Evolutionary conservation across 2,113 vertebrate genomes (phyloP).

Genomic region (human (Homo sapiens)): GRCh38 chr2:59213001-59213500

Average conservation of each 20-base stretch:
- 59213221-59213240: slow-evolving; percentile 62
- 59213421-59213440: slow-evolving; percentile 68
- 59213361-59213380: neutral
- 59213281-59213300: slow-evolving; percentile 42
- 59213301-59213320: slow-evolving; percentile 66
- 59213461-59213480: slow-evolving; percentile 43
- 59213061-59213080: neutral
- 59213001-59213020: neutral
- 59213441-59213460: slow-evolving; percentile 28
- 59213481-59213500: neutral
- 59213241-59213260: slow-evolving; percentile 64
- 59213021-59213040: neutral
- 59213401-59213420: slow-evolving; percentile 61
- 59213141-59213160: neutral
- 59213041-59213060: neutral
- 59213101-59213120: slow-evolving; percentile 1
- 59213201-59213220: slow-evolving; percentile 28
- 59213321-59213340: slow-evolving; percentile 70
- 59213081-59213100: neutral
- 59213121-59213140: neutral
- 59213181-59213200: slow-evolving; percentile 69
- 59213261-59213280: slow-evolving; percentile 80
- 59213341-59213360: slow-evolving; percentile 22
- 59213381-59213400: slow-evolving; percentile 45
- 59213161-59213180: slow-evolving; percentile 44